A percentile compares a stretch with the other conserved stretches of the same genome.
Conservation (phyloP, 2,797 vertebrate species). For the Graptemys geographica region DNA sequence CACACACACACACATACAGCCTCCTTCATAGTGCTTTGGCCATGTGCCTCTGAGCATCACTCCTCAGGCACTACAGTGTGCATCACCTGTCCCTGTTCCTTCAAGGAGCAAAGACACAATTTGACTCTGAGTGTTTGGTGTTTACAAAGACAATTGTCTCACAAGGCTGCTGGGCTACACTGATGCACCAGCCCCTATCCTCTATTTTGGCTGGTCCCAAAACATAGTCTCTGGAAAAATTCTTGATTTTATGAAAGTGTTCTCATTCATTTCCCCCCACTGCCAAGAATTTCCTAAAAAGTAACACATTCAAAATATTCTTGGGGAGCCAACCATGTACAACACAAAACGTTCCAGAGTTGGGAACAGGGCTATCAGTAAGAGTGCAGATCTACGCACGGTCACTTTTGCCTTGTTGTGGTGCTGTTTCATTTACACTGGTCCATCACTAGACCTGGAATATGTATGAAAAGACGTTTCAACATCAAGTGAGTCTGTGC, state of each 20-base stretch:
- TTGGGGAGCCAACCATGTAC: neutral
- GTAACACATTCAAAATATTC: neutral
- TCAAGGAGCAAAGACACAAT: neutral
- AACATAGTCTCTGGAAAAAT: neutral
- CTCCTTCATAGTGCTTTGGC: fast-evolving
- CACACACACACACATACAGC: fast-evolving
- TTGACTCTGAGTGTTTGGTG: fast-evolving
- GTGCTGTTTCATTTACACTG: neutral
- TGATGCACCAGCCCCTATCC: fast-evolving
- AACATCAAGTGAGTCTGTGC: fast-evolving
- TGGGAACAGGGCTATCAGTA: neutral
- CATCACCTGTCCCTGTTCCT: neutral
- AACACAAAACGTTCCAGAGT: neutral
- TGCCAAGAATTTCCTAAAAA: fast-evolving
- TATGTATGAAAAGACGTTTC: neutral
- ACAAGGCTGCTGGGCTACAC: neutral
- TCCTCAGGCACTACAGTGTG: neutral
- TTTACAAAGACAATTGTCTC: neutral
- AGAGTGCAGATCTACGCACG: neutral
- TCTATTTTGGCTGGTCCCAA: neutral
- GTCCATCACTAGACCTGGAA: neutral
- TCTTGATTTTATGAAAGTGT: neutral
- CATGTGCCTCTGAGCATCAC: fast-evolving
- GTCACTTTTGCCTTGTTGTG: neutral
- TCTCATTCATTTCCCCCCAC: fast-evolving